phyloP scores from a whole-genome alignment of 2,113 vertebrate species.

The Hypanus sabinus region DNA sequence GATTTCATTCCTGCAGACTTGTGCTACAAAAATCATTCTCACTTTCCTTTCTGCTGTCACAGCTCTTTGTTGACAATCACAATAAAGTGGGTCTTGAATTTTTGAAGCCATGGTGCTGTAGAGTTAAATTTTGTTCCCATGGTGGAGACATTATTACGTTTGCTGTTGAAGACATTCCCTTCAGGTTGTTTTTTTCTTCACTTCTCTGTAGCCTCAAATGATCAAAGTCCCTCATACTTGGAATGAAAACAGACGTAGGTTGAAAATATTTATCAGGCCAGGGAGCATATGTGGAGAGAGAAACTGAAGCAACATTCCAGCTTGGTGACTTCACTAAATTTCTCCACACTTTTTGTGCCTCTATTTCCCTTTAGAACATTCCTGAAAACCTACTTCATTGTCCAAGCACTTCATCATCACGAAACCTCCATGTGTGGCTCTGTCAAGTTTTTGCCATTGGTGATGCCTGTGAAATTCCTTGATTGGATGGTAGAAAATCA shows the following conservation, averaged over 20 bases:
- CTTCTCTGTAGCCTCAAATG: not conserved
- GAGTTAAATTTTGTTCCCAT: too few species aligned
- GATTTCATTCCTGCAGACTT: not conserved
- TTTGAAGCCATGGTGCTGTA: too few species aligned
- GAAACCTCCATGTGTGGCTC: not conserved
- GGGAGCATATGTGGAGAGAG: too few species aligned
- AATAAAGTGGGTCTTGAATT: not conserved
- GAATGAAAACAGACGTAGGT: too few species aligned
- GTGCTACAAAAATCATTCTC: not conserved
- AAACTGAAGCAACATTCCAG: too few species aligned
- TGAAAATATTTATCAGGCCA: too few species aligned
- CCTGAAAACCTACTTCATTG: not conserved
- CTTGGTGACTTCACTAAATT: not conserved
- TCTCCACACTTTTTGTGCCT: too few species aligned
- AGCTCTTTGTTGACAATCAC: not conserved
- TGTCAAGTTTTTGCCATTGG: not conserved
- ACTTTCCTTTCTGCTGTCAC: not conserved
- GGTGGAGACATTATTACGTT: not conserved
- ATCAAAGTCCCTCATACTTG: too few species aligned
- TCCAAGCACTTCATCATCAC: not conserved
- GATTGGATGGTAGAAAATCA: not conserved
- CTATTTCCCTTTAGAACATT: not conserved
- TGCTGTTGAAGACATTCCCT: not conserved
- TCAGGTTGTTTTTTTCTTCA: not conserved
- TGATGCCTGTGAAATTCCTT: not conserved